Conservation (phyloP, 2,888 invertebrate genomes). For the Ditula angustiorana region DNA sequence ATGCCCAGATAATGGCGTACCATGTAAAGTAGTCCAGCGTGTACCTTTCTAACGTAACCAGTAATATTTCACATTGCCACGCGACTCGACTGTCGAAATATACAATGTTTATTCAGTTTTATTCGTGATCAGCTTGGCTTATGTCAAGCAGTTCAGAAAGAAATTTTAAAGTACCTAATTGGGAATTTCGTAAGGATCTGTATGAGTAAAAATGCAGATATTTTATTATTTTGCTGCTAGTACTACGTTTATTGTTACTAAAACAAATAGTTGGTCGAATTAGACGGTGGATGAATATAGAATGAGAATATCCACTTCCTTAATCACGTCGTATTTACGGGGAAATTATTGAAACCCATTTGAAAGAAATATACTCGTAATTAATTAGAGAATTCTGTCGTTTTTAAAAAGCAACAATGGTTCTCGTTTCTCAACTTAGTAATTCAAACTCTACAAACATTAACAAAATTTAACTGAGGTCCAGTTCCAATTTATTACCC, state of each 20-base stretch:
- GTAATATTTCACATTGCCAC: not conserved
- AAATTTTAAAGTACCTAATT: not conserved
- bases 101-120: not conserved
- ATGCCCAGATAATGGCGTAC: constrained; percentile 27
- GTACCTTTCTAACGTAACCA: constrained; percentile 9
- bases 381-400: too few relatives aligned
- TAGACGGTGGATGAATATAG: too few relatives aligned
- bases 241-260: too few relatives aligned
- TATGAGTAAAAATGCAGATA: not conserved
- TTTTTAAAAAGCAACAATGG: too few relatives aligned
- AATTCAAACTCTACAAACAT: not conserved
- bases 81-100: constrained; percentile 1
- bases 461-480: constrained; percentile 17
- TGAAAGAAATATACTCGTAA: too few relatives aligned
- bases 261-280: too few relatives aligned
- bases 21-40: constrained; percentile 24
- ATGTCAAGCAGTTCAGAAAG: not conserved
- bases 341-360: too few relatives aligned
- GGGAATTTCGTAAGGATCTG: not conserved
- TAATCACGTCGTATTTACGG: too few relatives aligned
- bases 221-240: not conserved
- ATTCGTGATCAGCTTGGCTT: not conserved
- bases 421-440: too few relatives aligned
- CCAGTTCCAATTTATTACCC: constrained; percentile 15
- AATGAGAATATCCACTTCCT: too few relatives aligned